These are phyloP conservation scores for Podarcis lilfordi DNA, from an alignment of 2,797 vertebrate species.

Conservation along the genomic window DNA sequence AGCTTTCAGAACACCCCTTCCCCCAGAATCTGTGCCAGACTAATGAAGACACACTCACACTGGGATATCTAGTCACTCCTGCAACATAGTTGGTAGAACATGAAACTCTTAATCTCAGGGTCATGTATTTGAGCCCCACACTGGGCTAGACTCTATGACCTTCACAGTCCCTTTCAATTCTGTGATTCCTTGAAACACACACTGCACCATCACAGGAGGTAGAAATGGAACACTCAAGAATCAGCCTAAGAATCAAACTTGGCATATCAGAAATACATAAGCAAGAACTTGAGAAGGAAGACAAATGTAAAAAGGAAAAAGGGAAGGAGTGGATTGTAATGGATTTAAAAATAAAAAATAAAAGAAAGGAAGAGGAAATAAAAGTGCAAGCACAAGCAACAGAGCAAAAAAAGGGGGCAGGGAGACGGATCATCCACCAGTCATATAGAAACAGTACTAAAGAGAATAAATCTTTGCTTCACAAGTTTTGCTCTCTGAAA, in stretches of 20 bases:
- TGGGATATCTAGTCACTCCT: not conserved
- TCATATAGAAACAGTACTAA: not conserved
- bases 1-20: accelerated
- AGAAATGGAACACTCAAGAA: not conserved
- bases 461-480: not conserved
- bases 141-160: too few relatives aligned
- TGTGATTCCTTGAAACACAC: too few relatives aligned
- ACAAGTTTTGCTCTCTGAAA: not conserved
- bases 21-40: not conserved
- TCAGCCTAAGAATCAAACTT: not conserved
- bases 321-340: not conserved
- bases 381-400: not conserved
- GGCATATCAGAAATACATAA: not conserved
- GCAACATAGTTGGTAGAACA: too few relatives aligned
- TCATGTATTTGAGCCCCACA: too few relatives aligned
- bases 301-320: not conserved
- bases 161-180: too few relatives aligned
- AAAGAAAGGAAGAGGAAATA: not conserved
- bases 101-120: too few relatives aligned
- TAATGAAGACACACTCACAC: not conserved
- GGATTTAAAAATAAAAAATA: too few relatives aligned
- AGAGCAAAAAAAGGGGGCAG: not conserved
- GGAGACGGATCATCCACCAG: not conserved
- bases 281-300: not conserved
- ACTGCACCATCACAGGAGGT: not conserved